Percentiles rank a stretch among this genome's conserved stretches.
Evolutionary conservation across 2,797 vertebrate species (phyloP).

Genomic region (Chiroxiphia lanceolata): DNA sequence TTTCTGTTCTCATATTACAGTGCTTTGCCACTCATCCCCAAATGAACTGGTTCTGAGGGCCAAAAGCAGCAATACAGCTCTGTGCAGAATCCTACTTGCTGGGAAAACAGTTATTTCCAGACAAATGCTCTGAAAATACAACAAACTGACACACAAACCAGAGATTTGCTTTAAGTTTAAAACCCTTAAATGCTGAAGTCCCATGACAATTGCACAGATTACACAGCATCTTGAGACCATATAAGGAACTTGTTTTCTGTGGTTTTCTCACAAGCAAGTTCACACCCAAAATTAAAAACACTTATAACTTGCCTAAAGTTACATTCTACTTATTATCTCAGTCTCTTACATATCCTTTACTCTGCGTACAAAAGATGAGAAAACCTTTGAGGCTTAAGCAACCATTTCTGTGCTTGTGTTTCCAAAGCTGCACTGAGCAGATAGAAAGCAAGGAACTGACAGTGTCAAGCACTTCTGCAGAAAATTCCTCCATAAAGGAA

Average conservation of each 20-base stretch:
- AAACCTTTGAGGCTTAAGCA: background rate
- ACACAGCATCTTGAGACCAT: background rate
- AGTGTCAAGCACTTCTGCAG: background rate
- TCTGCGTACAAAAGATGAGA: background rate
- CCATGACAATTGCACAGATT: background rate
- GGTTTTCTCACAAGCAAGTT: background rate
- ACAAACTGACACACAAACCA: background rate
- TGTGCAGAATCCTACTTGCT: background rate
- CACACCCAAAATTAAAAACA: background rate
- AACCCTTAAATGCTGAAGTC: background rate
- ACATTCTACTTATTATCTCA: background rate
- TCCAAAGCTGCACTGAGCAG: background rate
- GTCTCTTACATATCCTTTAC: background rate
- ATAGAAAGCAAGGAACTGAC: background rate
- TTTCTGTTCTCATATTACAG: background rate
- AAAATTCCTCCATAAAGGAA: background rate
- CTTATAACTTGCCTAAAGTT: background rate
- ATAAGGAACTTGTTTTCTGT: background rate
- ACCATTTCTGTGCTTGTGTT: fast-evolving
- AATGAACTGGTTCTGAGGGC: background rate
- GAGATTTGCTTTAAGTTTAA: background rate
- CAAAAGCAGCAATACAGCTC: background rate
- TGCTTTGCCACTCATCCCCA: background rate
- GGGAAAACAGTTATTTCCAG: background rate
- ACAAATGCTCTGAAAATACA: background rate